These are phyloP conservation scores for Podiceps cristatus DNA, from an alignment of 2,113 vertebrate genomes.

Conservation along the genomic window DNA sequence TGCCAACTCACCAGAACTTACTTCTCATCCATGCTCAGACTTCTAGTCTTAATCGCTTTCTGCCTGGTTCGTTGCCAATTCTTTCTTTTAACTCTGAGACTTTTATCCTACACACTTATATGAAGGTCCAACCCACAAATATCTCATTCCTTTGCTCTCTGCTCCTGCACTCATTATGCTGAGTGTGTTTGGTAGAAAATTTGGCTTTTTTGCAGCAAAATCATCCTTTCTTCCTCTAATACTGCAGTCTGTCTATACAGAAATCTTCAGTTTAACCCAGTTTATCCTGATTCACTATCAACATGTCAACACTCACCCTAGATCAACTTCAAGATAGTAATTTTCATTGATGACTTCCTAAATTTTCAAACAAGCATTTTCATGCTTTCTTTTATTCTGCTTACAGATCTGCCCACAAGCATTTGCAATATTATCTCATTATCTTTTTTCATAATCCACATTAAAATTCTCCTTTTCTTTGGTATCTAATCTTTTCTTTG, in stretches of 20 bases:
- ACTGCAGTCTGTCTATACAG: neutral
- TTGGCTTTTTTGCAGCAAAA: neutral
- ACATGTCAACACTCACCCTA: neutral
- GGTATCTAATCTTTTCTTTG: constrained; percentile 54
- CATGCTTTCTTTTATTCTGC: constrained; percentile 61
- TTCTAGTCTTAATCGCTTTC: neutral
- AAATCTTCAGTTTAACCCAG: neutral
- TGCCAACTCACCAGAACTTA: neutral
- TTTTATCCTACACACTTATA: neutral
- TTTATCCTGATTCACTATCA: neutral
- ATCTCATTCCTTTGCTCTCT: neutral
- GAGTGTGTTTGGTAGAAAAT: neutral
- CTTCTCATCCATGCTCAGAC: neutral
- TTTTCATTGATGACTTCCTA: constrained; percentile 37
- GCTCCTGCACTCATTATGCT: neutral
- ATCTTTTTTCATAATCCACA: constrained; percentile 58
- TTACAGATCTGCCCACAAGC: constrained; percentile 50
- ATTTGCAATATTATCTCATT: constrained; percentile 55
- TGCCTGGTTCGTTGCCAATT: neutral
- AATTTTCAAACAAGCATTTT: constrained; percentile 62
- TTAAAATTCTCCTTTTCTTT: constrained; percentile 63
- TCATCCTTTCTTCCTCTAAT: neutral
- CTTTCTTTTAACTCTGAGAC: neutral
- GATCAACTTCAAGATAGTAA: neutral
- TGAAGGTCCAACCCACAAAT: neutral